Base-by-base conservation (phyloP, 2,888 invertebrate genomes). In the Eudasyphora cyanicolor region DNA sequence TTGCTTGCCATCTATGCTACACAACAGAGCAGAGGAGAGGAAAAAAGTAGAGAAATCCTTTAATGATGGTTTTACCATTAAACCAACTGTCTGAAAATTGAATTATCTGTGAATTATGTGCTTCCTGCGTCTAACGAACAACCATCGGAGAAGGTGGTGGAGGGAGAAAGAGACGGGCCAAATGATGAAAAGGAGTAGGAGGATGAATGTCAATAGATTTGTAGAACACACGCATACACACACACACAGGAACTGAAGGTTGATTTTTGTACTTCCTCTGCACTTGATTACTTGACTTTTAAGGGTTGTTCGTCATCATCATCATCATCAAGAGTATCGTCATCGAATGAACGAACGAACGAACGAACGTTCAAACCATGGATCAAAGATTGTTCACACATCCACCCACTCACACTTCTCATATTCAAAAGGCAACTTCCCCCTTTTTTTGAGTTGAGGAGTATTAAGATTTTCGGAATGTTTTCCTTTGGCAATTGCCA, bases 31-130 rank as follows among this genome's bases (percentile, higher is more conserved):
- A 42, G 27, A 57, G 14, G 14, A 24, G 51, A 71, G 12, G 38
- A 51, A 51, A 69, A 86, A 79, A 86, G 85, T 86, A 69, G 42
- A 51, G 76, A 90, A 90, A 92, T 91, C 91, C 91, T 91, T 91
- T 92, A 92, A 92, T 92, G 91, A 91, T 90, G 91, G 91, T 90
- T 91, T 89, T 89, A 89, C 90, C 90, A 91, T 91, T 92, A 91
- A 91, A 90, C 91, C 91, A 91, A 92, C 90, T 91, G 92, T 91
- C 91, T 91, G 89, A 88, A 91, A 92, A 92, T 92, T 91, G 90
- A 92, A 92, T 92, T 92, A 92, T 90, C 89, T 89, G 90, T 79
- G 91, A 67, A 91, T 91, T 91, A 91, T 89, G 88, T 86, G 87
- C 88, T 86, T 89, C 89, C 42, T 73, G 73, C 60, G 14, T 60